phyloP scores from a whole-genome alignment of 2,797 vertebrate genomes.

The Channa striata region DNA sequence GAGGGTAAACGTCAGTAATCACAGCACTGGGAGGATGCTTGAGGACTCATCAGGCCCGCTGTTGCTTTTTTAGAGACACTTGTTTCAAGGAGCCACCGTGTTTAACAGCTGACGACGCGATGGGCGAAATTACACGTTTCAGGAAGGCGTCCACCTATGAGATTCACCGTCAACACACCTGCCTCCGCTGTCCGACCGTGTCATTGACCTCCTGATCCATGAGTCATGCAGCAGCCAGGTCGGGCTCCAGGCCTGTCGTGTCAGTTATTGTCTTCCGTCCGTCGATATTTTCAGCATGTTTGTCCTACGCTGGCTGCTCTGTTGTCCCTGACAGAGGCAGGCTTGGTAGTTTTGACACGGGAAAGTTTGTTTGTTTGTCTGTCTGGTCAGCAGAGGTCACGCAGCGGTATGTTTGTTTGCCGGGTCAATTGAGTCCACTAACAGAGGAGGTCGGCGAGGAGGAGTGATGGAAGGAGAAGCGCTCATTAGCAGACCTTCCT shows the following conservation, averaged over 20 bases:
- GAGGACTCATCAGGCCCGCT: constrained; percentile 80
- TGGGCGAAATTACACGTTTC: constrained; percentile 56
- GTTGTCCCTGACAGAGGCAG: constrained; percentile 40
- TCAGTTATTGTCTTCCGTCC: constrained; percentile 39
- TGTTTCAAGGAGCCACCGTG: constrained; percentile 74
- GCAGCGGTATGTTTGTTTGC: constrained; percentile 74
- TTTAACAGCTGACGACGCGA: constrained; percentile 65
- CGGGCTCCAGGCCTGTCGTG: constrained; percentile 35
- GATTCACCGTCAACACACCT: constrained; percentile 51
- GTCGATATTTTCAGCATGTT: constrained; percentile 65
- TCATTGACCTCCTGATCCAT: constrained; percentile 42
- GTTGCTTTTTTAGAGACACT: constrained; percentile 79
- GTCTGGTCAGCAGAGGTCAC: constrained; percentile 79
- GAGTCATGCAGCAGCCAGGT: constrained; percentile 36
- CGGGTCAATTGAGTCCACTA: constrained; percentile 76
- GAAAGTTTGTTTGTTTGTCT: constrained; percentile 80
- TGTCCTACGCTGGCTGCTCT: constrained; percentile 54
- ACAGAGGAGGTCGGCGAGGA: constrained; percentile 52
- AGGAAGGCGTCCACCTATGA: constrained; percentile 42
- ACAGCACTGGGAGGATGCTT: constrained; percentile 81
- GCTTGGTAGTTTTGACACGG: constrained; percentile 59
- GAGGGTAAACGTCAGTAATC: constrained; percentile 88
- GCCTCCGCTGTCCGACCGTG: constrained; percentile 53
- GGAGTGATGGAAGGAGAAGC: constrained; percentile 47
- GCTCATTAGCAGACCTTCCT: constrained; percentile 67